Evolutionary conservation across 2,888 invertebrate genomes (phyloP), one percentile per base, ranked within the genome.

Genomic region (Archips crataeganus): DNA sequence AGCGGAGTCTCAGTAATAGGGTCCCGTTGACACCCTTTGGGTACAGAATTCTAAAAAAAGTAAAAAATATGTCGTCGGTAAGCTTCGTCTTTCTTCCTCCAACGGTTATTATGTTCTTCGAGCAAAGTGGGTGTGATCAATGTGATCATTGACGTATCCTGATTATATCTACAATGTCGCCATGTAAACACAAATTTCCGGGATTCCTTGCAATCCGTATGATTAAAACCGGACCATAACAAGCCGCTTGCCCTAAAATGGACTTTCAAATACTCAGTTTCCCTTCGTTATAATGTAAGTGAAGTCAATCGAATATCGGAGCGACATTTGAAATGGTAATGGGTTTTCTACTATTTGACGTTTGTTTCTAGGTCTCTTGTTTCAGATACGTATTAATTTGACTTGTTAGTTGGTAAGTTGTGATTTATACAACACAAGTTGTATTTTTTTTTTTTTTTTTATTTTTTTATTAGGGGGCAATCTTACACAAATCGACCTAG

Each of bases 321-420:
- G 49, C 68, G 39, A 54, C 23, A 74, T 74, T 74, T 74, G 74
- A 74, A 74, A 74, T 60, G 69, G 63, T 69, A 73, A 69, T 73
- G 49, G 6, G 49, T 69, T 45, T 74, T 47, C 60, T 61, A 10
- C 64, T 51, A 51, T 54, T 39, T 59, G 65, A 39, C 51, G 51
- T 63, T 59, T 51, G 63, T 69, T 74, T 71, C 51, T 36, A 34
- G 13, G 54, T 54, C 23, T 15, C 15, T 8, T 23, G 54, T 23
- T n/a, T 13, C 49, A 3, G n/a, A 13, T n/a, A n/a, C 4, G 1
- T 3, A 6, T 49, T 13, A 13, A 47, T 6, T 39, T 39, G 4
- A 39, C 6, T 39, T 6, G 6, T 0, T 39, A 39, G 39, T 39
- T 39, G 4, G 39, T 39, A 39, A 39, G 39, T 39, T 39, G 6